Evolutionary conservation across 2,888 invertebrate species (phyloP).

Genomic region (Gastrophysa polygoni): DNA sequence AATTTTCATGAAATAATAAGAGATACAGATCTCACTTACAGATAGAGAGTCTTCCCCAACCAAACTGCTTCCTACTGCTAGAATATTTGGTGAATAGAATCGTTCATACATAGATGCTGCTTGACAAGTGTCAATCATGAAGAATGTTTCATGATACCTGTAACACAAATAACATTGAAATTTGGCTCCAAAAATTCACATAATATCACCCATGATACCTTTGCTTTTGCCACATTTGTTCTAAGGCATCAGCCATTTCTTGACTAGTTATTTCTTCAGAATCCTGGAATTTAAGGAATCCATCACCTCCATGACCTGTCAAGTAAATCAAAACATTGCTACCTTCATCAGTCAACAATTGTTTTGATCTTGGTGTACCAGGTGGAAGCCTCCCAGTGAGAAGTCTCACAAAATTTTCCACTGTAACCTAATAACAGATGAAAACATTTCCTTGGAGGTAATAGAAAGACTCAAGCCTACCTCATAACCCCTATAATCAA

Average conservation of each 20-base stretch:
- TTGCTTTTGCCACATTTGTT: conserved; percentile 99
- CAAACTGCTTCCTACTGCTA: conserved; percentile 95
- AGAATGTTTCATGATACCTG: conserved; percentile 97
- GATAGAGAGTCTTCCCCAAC: conserved; percentile 99
- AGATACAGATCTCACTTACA: conserved; percentile 62
- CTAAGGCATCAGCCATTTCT: conserved; percentile 97
- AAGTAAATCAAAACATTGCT: conserved; percentile 96
- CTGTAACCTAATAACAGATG: conserved; percentile 92
- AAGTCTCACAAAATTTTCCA: conserved; percentile 96
- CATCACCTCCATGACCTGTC: conserved; percentile 98
- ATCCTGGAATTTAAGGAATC: conserved; percentile 99
- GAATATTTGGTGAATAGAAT: conserved; percentile 97
- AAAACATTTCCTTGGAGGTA: too few relatives aligned
- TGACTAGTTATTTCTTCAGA: conserved; percentile 98
- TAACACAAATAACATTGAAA: too few relatives aligned
- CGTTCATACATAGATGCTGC: conserved; percentile 98
- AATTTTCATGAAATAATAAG: too few relatives aligned
- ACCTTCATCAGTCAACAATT: conserved; percentile 93
- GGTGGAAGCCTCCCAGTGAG: conserved; percentile 91
- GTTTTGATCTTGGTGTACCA: conserved; percentile 93
- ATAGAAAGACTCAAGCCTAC: conserved; percentile 60
- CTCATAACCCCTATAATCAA: conserved; percentile 94
- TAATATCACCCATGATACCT: conserved; percentile 70
- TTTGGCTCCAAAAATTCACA: neutral
- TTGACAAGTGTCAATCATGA: conserved; percentile 99